Evolutionary conservation across 2,797 vertebrate species (phyloP).

Genomic region (Morelia viridis): DNA sequence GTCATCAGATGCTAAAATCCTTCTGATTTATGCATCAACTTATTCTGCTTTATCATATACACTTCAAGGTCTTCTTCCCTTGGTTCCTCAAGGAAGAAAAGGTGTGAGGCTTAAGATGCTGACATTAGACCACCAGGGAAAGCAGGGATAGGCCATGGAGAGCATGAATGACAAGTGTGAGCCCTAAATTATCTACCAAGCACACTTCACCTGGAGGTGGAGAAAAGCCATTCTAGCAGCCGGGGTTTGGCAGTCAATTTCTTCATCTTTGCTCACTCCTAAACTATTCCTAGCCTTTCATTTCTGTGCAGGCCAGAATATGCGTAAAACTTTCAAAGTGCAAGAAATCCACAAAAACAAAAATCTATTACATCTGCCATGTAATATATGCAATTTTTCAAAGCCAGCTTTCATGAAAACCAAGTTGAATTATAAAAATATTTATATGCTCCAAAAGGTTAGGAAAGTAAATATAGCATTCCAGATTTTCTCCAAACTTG

Average conservation of each 20-base stretch:
- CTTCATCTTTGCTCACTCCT: background rate
- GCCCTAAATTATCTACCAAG: background rate
- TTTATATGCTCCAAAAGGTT: background rate
- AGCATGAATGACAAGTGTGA: background rate
- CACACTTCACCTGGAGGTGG: background rate
- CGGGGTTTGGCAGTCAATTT: background rate
- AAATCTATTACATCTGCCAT: slow-evolving; percentile 8
- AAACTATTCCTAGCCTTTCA: background rate
- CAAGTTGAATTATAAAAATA: background rate
- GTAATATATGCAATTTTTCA: slow-evolving; percentile 23
- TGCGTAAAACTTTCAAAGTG: background rate
- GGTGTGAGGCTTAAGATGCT: slow-evolving; percentile 41
- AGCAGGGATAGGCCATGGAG: slow-evolving; percentile 18
- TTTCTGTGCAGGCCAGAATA: background rate
- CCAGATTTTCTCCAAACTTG: background rate
- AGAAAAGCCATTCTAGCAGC: background rate
- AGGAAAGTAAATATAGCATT: background rate
- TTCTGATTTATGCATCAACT: slow-evolving; percentile 82
- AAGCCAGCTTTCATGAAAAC: background rate
- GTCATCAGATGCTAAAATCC: slow-evolving; percentile 91
- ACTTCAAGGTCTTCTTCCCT: slow-evolving; percentile 32
- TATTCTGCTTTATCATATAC: slow-evolving; percentile 34
- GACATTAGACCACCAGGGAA: slow-evolving; percentile 9
- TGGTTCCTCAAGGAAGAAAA: slow-evolving; percentile 3
- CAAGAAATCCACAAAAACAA: background rate